Percentiles rank a stretch among this genome's conserved stretches.
Conservation (phyloP, 1,140 invertebrate genomes). For the Drosophila willistoni region DNA sequence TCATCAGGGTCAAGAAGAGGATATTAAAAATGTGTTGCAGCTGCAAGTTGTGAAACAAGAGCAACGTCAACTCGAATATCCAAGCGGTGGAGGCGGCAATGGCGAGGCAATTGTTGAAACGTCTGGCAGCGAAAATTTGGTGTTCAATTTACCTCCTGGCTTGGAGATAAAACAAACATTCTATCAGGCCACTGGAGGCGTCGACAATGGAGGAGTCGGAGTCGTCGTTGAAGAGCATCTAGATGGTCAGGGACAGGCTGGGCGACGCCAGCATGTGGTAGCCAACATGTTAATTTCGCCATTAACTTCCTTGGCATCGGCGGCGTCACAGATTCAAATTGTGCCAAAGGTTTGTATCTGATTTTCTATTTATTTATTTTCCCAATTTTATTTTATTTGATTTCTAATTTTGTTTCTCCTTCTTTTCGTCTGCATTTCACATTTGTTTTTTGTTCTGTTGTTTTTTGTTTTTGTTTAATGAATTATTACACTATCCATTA, state of each 20-base stretch:
- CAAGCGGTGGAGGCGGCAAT: slow-evolving; percentile 38
- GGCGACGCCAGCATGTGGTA: slow-evolving; percentile 75
- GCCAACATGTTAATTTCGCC: slow-evolving; percentile 81
- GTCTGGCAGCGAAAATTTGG: slow-evolving; percentile 70
- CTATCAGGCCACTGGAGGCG: slow-evolving; percentile 52
- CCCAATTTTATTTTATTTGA: slow-evolving; percentile 62
- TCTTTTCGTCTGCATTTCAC: slow-evolving; percentile 6
- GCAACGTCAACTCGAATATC: slow-evolving; percentile 71
- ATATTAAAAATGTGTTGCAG: slow-evolving; percentile 78
- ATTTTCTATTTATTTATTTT: slow-evolving; percentile 58
- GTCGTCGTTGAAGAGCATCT: slow-evolving; percentile 52
- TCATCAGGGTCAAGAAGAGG: slow-evolving; percentile 62
- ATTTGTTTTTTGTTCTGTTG: slow-evolving; percentile 33
- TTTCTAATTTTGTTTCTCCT: slow-evolving; percentile 32
- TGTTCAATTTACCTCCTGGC: slow-evolving; percentile 77
- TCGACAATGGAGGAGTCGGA: slow-evolving; percentile 11
- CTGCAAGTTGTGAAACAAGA: slow-evolving; percentile 75
- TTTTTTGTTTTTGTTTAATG: slow-evolving; percentile 36
- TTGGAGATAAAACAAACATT: slow-evolving; percentile 79
- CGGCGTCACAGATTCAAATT: slow-evolving; percentile 83
- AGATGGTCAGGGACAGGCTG: slow-evolving; percentile 47
- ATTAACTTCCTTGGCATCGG: slow-evolving; percentile 51
- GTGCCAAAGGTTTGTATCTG: slow-evolving; percentile 82
- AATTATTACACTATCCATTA: neutral
- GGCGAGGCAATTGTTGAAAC: slow-evolving; percentile 30